These are phyloP conservation scores for Lagodon rhomboides DNA, from an alignment of 2,797 vertebrate genomes.

Conservation along the genomic window DNA sequence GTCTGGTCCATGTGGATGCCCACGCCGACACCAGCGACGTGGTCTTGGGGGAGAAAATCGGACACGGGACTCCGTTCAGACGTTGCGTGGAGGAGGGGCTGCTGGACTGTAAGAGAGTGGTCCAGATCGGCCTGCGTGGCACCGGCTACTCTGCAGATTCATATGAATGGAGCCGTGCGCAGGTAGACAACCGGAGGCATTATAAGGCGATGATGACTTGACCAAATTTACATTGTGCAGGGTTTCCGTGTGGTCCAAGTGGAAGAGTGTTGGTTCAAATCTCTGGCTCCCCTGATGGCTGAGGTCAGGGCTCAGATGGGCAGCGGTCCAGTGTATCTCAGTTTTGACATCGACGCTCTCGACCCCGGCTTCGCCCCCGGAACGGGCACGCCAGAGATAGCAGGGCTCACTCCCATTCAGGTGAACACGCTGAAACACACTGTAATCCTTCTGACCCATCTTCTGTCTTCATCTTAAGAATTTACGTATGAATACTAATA, in stretches of 20 bases:
- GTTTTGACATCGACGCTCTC: slow-evolving; percentile 93
- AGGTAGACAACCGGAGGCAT: slow-evolving; percentile 80
- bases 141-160: slow-evolving; percentile 86
- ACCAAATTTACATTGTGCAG: slow-evolving; percentile 69
- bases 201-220: neutral
- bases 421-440: slow-evolving; percentile 73
- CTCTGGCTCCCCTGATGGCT: slow-evolving; percentile 91
- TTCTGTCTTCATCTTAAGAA: neutral
- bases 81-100: slow-evolving; percentile 93
- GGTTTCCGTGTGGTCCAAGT: slow-evolving; percentile 92
- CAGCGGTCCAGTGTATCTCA: slow-evolving; percentile 89
- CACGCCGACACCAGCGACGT: slow-evolving; percentile 89
- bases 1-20: slow-evolving; percentile 94
- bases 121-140: slow-evolving; percentile 94
- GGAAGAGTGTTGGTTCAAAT: slow-evolving; percentile 94
- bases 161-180: slow-evolving; percentile 86
- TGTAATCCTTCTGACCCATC: neutral
- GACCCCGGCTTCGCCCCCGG: slow-evolving; percentile 94
- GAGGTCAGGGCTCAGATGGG: slow-evolving; percentile 92
- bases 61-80: slow-evolving; percentile 92
- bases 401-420: slow-evolving; percentile 93
- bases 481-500: neutral
- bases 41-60: slow-evolving; percentile 91
- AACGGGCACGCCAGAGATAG: slow-evolving; percentile 94
- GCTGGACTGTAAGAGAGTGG: slow-evolving; percentile 90